Evolutionary conservation across 2,113 vertebrate genomes (phyloP).

Genomic region (Seriola aureovittata): DNA sequence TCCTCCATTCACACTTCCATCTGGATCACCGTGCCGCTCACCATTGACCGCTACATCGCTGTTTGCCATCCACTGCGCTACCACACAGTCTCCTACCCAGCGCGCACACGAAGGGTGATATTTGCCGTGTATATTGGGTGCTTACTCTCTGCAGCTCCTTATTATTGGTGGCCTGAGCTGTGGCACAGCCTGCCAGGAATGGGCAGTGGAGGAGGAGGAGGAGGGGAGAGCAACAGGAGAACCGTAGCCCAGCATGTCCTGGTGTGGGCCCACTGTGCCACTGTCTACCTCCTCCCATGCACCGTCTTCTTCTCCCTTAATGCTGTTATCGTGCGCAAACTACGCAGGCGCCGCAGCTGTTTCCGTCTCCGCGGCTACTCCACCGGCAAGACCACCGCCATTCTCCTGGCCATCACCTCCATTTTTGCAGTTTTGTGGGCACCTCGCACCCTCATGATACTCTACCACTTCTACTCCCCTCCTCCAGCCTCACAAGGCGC

Average conservation of each 20-base stretch:
- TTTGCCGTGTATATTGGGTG: constrained; percentile 91
- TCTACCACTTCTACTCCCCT: constrained; percentile 94
- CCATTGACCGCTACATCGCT: constrained; percentile 95
- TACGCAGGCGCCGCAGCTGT: constrained; percentile 89
- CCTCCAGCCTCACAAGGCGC: constrained; percentile 87
- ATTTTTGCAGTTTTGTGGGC: constrained; percentile 96
- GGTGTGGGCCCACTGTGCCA: constrained; percentile 95
- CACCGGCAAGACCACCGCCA: constrained; percentile 96
- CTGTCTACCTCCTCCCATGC: constrained; percentile 94
- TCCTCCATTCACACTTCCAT: constrained; percentile 98
- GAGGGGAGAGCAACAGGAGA: constrained; percentile 84
- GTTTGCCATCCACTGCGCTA: constrained; percentile 97
- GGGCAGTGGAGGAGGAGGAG: constrained; percentile 71
- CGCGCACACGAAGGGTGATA: constrained; percentile 93
- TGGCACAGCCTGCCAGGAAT: constrained; percentile 87
- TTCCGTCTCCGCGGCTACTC: constrained; percentile 95
- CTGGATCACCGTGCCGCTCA: constrained; percentile 96
- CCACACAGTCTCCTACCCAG: constrained; percentile 94
- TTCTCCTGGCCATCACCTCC: constrained; percentile 94
- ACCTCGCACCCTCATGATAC: constrained; percentile 91
- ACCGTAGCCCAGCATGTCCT: constrained; percentile 91
- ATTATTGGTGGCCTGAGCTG: constrained; percentile 98
- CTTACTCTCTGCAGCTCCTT: constrained; percentile 92
- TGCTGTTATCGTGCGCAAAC: constrained; percentile 92
- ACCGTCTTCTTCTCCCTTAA: constrained; percentile 96